A percentile compares a stretch with the other conserved stretches of the same genome.
phyloP scores from a whole-genome alignment of 1,140 invertebrate genomes.

The Trichonephila clavata region DNA sequence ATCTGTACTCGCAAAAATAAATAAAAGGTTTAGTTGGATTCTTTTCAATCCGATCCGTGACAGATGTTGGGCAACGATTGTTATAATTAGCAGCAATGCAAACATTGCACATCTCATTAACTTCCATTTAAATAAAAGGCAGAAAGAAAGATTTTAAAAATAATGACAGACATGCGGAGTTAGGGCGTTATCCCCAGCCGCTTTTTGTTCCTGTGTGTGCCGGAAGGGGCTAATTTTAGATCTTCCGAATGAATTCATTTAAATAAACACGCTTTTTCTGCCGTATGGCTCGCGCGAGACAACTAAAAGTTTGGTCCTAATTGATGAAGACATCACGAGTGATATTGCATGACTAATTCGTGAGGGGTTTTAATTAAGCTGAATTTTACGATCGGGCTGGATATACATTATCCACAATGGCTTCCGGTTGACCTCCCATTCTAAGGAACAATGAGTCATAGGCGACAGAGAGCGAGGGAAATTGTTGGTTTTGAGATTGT shows the following conservation, averaged over 20 bases:
- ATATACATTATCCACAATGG: neutral
- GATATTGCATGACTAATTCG: conserved; percentile 44
- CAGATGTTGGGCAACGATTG: neutral
- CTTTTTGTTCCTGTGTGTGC: conserved; percentile 23
- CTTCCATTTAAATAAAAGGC: neutral
- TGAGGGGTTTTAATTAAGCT: conserved; percentile 1
- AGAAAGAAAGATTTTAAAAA: neutral
- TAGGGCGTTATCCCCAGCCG: neutral
- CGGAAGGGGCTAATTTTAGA: conserved; percentile 16
- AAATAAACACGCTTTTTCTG: conserved; percentile 18
- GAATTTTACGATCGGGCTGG: neutral
- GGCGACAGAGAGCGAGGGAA: neutral
- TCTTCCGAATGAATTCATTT: conserved; percentile 11
- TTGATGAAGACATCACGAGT: neutral
- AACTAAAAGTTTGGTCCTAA: neutral
- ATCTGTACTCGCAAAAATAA: too few species aligned
- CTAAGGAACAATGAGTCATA: conserved; percentile 1
- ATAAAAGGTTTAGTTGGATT: too few species aligned
- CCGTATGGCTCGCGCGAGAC: neutral
- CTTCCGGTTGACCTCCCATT: neutral
- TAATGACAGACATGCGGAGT: neutral
- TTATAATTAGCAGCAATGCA: neutral
- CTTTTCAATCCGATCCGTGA: neutral
- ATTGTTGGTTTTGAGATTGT: neutral
- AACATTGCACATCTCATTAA: neutral